These are phyloP conservation scores for Cynopterus brachyotis DNA, from an alignment of 2,113 vertebrate genomes.

Conservation along the genomic window DNA sequence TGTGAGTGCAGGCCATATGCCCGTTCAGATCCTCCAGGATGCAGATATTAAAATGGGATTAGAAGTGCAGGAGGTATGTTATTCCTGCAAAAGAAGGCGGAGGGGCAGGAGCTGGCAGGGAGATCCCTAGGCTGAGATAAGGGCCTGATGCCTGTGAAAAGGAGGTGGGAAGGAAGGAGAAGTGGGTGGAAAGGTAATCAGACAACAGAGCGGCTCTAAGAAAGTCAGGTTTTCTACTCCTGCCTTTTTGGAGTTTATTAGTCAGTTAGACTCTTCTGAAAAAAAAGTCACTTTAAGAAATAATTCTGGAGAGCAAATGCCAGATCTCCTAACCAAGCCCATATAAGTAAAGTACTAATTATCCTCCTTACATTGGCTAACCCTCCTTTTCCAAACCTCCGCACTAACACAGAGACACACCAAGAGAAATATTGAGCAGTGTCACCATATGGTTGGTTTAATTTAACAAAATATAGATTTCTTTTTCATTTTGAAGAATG, in stretches of 20 bases:
- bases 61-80: background rate
- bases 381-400: background rate
- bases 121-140: background rate
- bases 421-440: background rate
- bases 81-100: background rate
- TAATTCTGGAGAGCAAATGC: conserved; percentile 41
- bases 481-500: conserved; percentile 36
- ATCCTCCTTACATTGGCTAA: background rate
- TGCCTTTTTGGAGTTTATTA: background rate
- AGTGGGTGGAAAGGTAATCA: background rate
- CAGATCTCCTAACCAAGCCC: background rate
- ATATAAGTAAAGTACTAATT: background rate
- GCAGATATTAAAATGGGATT: background rate
- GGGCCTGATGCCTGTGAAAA: background rate
- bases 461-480: background rate
- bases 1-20: background rate
- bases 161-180: background rate
- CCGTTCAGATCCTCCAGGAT: background rate
- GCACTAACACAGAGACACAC: background rate
- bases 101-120: background rate
- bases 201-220: accelerated
- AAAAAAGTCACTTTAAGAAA: conserved; percentile 33
- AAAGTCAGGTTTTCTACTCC: background rate
- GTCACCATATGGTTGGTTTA: conserved; percentile 32
- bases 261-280: conserved; percentile 58